phyloP scores from a whole-genome alignment of 2,113 vertebrate genomes.

The Clarias magur region DNA sequence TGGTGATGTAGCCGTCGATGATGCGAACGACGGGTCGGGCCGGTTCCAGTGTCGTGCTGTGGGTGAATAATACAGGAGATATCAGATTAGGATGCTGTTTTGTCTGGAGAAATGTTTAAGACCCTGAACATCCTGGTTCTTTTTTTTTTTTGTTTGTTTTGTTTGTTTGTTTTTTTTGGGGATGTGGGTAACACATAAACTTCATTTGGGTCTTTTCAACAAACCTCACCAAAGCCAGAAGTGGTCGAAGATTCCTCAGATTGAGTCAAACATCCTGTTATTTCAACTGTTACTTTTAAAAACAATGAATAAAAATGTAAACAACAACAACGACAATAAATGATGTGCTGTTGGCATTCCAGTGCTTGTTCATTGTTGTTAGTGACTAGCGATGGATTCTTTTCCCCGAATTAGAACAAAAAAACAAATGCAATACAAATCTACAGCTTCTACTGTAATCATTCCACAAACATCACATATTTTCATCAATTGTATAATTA shows the following conservation, averaged over 20 bases:
- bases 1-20: constrained; percentile 78
- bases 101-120: background rate
- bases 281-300: background rate
- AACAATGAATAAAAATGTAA: background rate
- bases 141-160: background rate
- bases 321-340: background rate
- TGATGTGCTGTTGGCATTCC: background rate
- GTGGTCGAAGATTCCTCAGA: background rate
- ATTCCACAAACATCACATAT: too few species aligned
- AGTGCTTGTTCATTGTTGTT: background rate
- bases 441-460: too few species aligned
- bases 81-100: background rate
- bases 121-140: background rate
- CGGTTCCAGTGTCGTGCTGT: constrained; percentile 71
- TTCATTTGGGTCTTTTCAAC: background rate
- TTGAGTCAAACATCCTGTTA: background rate
- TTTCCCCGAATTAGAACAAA: background rate
- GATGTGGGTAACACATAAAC: constrained; percentile 25
- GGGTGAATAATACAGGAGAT: constrained; percentile 49
- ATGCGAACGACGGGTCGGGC: constrained; percentile 73
- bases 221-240: background rate
- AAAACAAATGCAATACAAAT: too few species aligned
- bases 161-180: background rate
- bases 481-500: too few species aligned
- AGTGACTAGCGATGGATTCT: background rate